Conservation (phyloP, 1,140 invertebrate species). For the Papilio aristodemus region DNA sequence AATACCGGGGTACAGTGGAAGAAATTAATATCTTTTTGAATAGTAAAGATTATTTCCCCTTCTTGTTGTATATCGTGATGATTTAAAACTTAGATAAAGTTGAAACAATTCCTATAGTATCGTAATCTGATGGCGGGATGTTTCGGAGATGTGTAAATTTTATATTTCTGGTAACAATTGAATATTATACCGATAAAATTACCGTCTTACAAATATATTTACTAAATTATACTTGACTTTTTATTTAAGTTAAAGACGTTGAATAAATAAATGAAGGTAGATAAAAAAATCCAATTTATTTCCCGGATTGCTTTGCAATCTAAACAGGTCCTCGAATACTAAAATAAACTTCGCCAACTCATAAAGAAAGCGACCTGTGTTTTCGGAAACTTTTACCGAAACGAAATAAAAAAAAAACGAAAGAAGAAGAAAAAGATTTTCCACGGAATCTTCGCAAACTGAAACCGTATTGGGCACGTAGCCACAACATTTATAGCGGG, state of each 20-base stretch:
- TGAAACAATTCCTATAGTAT: too few species aligned
- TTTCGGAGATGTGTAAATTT: too few species aligned
- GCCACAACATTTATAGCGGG: slow-evolving; percentile 41
- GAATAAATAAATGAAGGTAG: slow-evolving; percentile 3
- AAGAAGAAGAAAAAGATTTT: slow-evolving; percentile 21
- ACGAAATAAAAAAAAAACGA: slow-evolving; percentile 6
- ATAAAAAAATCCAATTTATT: slow-evolving; percentile 6
- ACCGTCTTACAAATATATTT: too few species aligned
- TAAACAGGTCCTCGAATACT: slow-evolving; percentile 22
- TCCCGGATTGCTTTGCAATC: slow-evolving; percentile 17
- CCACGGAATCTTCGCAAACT: slow-evolving; percentile 44
- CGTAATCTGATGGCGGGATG: too few species aligned
- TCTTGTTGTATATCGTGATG: too few species aligned
- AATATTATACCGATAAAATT: too few species aligned
- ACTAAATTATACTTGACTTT: background rate
- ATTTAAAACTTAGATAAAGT: too few species aligned
- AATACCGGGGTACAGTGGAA: too few species aligned
- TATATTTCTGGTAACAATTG: too few species aligned
- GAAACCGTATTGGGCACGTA: slow-evolving; percentile 53
- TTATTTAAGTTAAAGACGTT: background rate
- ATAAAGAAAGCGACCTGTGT: slow-evolving; percentile 21
- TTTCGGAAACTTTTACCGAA: slow-evolving; percentile 31
- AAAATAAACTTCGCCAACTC: slow-evolving; percentile 23
- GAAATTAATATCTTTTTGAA: too few species aligned
- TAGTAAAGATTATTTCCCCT: too few species aligned